Evolutionary conservation across 2,888 invertebrate species (phyloP).

Genomic region (Callosobruchus maculatus): DNA sequence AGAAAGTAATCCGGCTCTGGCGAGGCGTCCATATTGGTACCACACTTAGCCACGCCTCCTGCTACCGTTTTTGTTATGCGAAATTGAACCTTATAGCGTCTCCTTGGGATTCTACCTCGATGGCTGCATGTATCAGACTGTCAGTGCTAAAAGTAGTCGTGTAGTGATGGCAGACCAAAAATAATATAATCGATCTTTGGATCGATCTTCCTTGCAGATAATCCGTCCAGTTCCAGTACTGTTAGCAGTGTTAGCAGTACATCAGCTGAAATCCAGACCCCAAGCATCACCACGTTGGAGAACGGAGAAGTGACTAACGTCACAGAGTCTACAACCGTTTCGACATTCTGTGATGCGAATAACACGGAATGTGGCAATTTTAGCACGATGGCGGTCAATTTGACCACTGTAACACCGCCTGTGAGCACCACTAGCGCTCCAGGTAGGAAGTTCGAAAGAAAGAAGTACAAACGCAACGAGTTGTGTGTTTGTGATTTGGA

Average conservation of each 20-base stretch:
- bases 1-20: too few relatives aligned
- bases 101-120: too few relatives aligned
- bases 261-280: not conserved
- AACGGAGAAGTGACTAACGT: not conserved
- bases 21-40: too few relatives aligned
- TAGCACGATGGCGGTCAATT: not conserved
- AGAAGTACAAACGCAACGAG: not conserved
- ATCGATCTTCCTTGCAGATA: not conserved
- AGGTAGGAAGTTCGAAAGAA: not conserved
- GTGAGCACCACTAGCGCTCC: not conserved
- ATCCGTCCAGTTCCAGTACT: not conserved
- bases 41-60: too few relatives aligned
- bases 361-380: not conserved
- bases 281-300: not conserved
- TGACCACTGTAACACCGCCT: not conserved
- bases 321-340: not conserved
- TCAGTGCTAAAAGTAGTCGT: too few relatives aligned
- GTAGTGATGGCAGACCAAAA: too few relatives aligned
- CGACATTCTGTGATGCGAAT: constrained; percentile 14
- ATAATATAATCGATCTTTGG: not conserved
- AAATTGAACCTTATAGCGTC: too few relatives aligned
- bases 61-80: too few relatives aligned
- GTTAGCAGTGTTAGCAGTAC: not conserved
- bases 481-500: not conserved
- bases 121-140: too few relatives aligned